A percentile compares a stretch with the other conserved stretches of the same genome.
These are phyloP conservation scores for Nyctereutes procyonoides DNA, from an alignment of 2,113 vertebrate genomes.

Conservation along the genomic window DNA sequence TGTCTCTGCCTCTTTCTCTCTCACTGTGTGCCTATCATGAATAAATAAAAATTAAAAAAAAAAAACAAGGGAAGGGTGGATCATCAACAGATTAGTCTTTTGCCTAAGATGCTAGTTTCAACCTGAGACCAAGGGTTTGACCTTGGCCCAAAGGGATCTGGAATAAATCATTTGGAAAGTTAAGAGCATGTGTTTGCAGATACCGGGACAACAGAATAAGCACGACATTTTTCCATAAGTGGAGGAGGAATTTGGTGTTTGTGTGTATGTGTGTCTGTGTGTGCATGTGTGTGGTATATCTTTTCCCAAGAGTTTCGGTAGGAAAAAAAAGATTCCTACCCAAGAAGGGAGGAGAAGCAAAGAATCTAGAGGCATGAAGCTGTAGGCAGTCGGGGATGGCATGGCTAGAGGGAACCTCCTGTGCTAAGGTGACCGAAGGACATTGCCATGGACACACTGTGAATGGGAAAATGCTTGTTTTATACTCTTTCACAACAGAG, in stretches of 20 bases:
- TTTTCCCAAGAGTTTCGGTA: neutral
- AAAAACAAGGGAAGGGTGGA: neutral
- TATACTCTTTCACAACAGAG: neutral
- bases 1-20: too few species aligned
- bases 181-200: neutral
- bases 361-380: neutral
- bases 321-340: neutral
- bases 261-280: neutral
- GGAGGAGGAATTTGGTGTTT: neutral
- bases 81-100: neutral
- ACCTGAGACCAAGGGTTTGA: neutral
- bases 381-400: neutral
- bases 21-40: too few species aligned
- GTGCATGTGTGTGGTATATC: neutral
- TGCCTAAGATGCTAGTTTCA: neutral
- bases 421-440: neutral
- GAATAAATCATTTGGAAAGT: neutral
- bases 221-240: neutral
- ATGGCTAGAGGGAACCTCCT: neutral
- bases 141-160: neutral
- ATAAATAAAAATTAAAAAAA: too few species aligned
- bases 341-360: neutral
- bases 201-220: neutral
- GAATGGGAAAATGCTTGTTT: neutral
- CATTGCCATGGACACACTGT: neutral